Conservation (phyloP, 1,140 invertebrate species). For the Drosophila bipectinata region DNA sequence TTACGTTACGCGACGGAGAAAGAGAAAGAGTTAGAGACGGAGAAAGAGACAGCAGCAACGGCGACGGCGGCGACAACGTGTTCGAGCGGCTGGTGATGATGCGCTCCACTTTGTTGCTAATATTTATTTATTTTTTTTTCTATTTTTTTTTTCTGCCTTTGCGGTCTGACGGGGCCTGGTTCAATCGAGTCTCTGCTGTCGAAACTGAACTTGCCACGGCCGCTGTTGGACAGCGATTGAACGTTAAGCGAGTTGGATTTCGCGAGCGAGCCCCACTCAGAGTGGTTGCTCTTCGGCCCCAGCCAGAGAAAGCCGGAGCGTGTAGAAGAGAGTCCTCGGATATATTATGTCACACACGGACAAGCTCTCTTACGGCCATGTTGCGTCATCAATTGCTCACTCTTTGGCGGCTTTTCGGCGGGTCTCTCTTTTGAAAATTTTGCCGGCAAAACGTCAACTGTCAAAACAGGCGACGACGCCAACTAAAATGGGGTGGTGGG, state of each 20-base stretch:
- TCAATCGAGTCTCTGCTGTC: slow-evolving; percentile 42
- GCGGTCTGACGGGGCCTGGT: slow-evolving; percentile 12
- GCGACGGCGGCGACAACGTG: slow-evolving; percentile 45
- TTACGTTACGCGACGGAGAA: slow-evolving; percentile 69
- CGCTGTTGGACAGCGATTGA: slow-evolving; percentile 72
- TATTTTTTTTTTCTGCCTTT: not conserved
- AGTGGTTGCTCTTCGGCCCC: slow-evolving; percentile 11
- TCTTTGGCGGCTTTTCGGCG: slow-evolving; percentile 17
- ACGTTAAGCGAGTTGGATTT: not conserved
- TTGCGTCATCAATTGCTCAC: slow-evolving; percentile 47
- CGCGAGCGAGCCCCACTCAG: not conserved
- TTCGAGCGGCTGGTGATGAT: slow-evolving; percentile 50
- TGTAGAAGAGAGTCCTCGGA: slow-evolving; percentile 16
- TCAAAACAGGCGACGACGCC: slow-evolving; percentile 60
- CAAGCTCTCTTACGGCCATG: slow-evolving; percentile 30
- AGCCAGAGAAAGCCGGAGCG: not conserved
- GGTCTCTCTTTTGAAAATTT: slow-evolving; percentile 33
- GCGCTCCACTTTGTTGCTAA: slow-evolving; percentile 35
- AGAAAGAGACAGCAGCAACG: slow-evolving; percentile 15
- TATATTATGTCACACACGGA: slow-evolving; percentile 45
- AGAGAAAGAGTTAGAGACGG: slow-evolving; percentile 6
- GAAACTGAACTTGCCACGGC: slow-evolving; percentile 64
- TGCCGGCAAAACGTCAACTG: slow-evolving; percentile 77
- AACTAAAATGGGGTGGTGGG: slow-evolving; percentile 15
- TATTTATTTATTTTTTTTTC: slow-evolving; percentile 6